Percentiles rank a stretch among this genome's conserved stretches.
phyloP scores from a whole-genome alignment of 2,113 vertebrate genomes.

The Halcyon malimbica region DNA sequence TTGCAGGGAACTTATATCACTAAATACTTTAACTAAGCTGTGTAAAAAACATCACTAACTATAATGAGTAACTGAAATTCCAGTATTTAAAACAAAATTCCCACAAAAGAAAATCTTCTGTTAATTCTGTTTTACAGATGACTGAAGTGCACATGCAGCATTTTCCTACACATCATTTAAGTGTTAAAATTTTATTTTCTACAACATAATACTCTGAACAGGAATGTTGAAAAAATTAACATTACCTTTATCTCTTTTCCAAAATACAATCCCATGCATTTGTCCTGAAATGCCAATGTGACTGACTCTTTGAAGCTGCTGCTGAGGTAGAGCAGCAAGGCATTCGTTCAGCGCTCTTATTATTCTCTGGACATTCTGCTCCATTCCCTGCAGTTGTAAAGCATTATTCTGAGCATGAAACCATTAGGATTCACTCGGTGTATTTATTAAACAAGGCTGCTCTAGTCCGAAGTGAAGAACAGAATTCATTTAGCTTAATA shows the following conservation, averaged over 20 bases:
- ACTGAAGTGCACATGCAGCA: not conserved
- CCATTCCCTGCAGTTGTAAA: conserved; percentile 81
- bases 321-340: conserved; percentile 79
- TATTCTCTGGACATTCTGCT: conserved; percentile 86
- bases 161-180: not conserved
- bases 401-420: not conserved
- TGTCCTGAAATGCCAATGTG: conserved; percentile 90
- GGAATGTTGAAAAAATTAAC: not conserved
- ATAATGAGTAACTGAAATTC: not conserved
- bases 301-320: conserved; percentile 80
- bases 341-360: conserved; percentile 83
- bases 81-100: not conserved
- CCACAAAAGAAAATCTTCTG: not conserved
- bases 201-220: not conserved
- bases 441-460: not conserved
- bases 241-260: conserved; percentile 86
- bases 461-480: not conserved
- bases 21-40: not conserved
- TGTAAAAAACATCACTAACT: not conserved
- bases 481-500: not conserved
- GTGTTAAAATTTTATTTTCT: not conserved
- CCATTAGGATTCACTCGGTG: not conserved
- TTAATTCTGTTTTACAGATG: not conserved
- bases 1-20: not conserved
- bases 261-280: conserved; percentile 97